Conservation (phyloP, 2,797 vertebrate species). For the Loriculus beryllinus region DNA sequence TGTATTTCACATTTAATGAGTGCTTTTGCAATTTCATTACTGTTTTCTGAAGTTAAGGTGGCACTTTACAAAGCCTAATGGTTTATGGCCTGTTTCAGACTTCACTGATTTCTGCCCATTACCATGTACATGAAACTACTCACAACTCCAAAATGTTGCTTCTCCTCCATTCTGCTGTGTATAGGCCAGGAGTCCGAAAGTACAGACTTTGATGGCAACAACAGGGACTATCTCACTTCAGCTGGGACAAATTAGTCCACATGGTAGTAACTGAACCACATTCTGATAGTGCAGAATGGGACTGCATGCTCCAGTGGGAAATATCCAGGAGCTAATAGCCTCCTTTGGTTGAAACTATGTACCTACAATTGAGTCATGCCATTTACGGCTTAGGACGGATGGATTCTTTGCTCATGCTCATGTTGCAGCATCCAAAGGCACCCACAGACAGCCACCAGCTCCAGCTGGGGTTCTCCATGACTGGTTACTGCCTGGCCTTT, state of each 20-base stretch:
- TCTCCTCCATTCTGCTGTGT: neutral
- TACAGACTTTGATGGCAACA: neutral
- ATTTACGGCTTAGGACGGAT: neutral
- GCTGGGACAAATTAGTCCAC: accelerated
- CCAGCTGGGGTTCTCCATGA: neutral
- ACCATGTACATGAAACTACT: neutral
- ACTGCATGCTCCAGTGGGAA: accelerated
- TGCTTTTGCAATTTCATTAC: slow-evolving; percentile 37
- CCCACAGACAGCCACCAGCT: neutral
- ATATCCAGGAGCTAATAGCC: neutral
- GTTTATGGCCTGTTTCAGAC: neutral
- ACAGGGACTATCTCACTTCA: neutral
- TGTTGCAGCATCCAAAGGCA: neutral
- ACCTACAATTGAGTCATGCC: accelerated
- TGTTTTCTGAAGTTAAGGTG: slow-evolving; percentile 41
- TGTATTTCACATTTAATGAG: slow-evolving; percentile 46
- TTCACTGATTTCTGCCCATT: neutral
- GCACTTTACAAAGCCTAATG: neutral
- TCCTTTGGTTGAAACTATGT: neutral
- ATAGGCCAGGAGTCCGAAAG: neutral
- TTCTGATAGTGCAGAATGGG: neutral
- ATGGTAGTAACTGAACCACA: neutral
- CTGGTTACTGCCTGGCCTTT: neutral
- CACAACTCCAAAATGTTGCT: neutral
- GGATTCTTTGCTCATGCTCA: neutral